A percentile compares a stretch with the other conserved stretches of the same genome.
These are phyloP conservation scores for Elaphurus davidianus DNA, from an alignment of 2,113 vertebrate species.

Conservation along the genomic window DNA sequence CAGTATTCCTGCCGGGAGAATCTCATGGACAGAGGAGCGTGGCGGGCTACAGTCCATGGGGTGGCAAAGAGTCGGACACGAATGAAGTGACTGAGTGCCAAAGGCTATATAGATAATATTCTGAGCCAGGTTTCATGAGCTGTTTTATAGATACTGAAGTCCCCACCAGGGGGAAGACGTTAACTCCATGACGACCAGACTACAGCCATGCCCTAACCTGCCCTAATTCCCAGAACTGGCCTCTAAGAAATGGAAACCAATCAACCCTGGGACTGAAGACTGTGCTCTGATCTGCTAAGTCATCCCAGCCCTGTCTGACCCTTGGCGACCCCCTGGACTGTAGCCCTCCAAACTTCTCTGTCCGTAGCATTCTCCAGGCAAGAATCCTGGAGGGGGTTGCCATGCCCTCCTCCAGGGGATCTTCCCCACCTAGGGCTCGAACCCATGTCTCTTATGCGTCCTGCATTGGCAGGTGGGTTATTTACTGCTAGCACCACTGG, in stretches of 20 bases:
- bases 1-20: not conserved
- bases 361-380: accelerated
- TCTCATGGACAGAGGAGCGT: not conserved
- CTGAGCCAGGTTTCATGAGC: too few relatives aligned
- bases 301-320: not conserved
- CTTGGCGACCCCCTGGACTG: not conserved
- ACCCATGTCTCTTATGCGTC: accelerated
- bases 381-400: not conserved
- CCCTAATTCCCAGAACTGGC: not conserved
- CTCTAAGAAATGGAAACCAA: not conserved
- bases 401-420: not conserved
- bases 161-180: not conserved
- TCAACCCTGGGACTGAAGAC: not conserved
- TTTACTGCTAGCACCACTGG: too few relatives aligned
- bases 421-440: not conserved
- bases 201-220: not conserved
- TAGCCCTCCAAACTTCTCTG: not conserved
- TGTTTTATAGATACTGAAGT: too few relatives aligned
- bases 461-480: not conserved
- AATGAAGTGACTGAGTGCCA: too few relatives aligned
- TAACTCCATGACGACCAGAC: not conserved
- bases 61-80: not conserved
- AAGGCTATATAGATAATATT: too few relatives aligned
- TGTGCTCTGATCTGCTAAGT: not conserved
- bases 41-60: not conserved